phyloP scores from a whole-genome alignment of 2,888 invertebrate genomes.

The Lasioglossum oenotherae region DNA sequence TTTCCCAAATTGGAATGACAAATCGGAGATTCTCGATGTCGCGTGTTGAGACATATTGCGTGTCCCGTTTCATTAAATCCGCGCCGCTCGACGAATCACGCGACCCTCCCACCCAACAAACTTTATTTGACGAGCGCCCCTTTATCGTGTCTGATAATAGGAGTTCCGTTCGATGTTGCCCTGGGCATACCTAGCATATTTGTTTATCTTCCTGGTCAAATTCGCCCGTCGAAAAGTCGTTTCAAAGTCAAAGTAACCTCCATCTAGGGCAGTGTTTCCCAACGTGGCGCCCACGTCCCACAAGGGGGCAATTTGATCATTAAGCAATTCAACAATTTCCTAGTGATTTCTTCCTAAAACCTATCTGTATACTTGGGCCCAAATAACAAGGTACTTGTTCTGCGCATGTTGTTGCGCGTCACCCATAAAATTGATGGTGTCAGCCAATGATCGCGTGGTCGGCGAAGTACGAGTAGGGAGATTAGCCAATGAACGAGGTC shows the following conservation, averaged over 20 bases:
- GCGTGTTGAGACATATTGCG: slow-evolving; percentile 10
- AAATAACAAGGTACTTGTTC: too few relatives aligned
- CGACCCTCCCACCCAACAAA: background rate
- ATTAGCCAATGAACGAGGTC: too few relatives aligned
- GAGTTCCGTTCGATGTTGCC: background rate
- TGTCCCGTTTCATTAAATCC: slow-evolving; percentile 4
- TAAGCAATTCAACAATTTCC: too few relatives aligned
- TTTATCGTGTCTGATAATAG: background rate
- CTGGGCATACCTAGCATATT: background rate
- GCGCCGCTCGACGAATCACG: background rate
- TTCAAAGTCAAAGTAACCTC: background rate
- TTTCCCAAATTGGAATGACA: slow-evolving; percentile 29
- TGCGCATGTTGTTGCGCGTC: too few relatives aligned
- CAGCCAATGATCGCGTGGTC: too few relatives aligned
- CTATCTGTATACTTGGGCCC: too few relatives aligned
- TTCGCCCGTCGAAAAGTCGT: background rate
- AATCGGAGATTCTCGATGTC: slow-evolving; percentile 27
- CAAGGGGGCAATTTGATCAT: too few relatives aligned
- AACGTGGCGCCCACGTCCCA: too few relatives aligned
- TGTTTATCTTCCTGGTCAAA: background rate
- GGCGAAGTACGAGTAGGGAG: too few relatives aligned
- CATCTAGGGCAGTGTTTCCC: too few relatives aligned
- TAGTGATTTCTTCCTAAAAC: too few relatives aligned
- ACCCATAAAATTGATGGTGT: too few relatives aligned
- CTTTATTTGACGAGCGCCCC: background rate